Conservation (phyloP, 2,888 invertebrate genomes). For the Choreutis nemorana region DNA sequence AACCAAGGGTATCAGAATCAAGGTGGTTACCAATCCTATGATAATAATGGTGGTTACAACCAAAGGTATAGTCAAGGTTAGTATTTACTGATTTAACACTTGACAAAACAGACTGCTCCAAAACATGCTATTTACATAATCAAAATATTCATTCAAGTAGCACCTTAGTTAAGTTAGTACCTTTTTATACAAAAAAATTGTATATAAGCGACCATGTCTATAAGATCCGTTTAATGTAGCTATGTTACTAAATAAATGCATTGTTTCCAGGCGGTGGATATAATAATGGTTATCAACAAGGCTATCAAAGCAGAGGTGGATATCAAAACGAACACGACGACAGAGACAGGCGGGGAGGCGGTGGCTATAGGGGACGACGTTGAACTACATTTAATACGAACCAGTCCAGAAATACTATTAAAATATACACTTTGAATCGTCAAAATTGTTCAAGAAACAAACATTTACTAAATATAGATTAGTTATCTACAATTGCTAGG, state of each 20-base stretch:
- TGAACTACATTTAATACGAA: too few relatives aligned
- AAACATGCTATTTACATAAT: too few relatives aligned
- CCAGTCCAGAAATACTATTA: too few relatives aligned
- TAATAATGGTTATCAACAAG: slow-evolving; percentile 17
- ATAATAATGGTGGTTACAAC: slow-evolving; percentile 13
- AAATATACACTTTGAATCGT: too few relatives aligned
- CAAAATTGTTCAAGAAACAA: too few relatives aligned
- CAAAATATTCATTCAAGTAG: neutral
- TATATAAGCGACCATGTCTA: slow-evolving; percentile 9
- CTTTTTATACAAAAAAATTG: slow-evolving; percentile 1
- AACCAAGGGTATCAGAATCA: slow-evolving; percentile 13
- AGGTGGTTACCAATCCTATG: slow-evolving; percentile 3
- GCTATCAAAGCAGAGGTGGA: slow-evolving; percentile 14
- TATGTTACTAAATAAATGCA: neutral
- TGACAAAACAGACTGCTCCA: slow-evolving; percentile 1
- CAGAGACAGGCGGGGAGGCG: slow-evolving; percentile 25
- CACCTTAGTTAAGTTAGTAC: slow-evolving; percentile 1
- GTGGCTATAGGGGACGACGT: slow-evolving; percentile 32
- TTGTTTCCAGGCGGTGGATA: slow-evolving; percentile 12
- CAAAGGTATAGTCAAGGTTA: slow-evolving; percentile 12
- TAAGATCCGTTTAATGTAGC: slow-evolving; percentile 1
- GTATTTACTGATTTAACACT: neutral
- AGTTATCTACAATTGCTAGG: too few relatives aligned
- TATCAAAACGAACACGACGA: slow-evolving; percentile 57
- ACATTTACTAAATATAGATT: too few relatives aligned